These are phyloP conservation scores for Parotia lawesii DNA, from an alignment of 2,113 vertebrate genomes.

Conservation along the genomic window DNA sequence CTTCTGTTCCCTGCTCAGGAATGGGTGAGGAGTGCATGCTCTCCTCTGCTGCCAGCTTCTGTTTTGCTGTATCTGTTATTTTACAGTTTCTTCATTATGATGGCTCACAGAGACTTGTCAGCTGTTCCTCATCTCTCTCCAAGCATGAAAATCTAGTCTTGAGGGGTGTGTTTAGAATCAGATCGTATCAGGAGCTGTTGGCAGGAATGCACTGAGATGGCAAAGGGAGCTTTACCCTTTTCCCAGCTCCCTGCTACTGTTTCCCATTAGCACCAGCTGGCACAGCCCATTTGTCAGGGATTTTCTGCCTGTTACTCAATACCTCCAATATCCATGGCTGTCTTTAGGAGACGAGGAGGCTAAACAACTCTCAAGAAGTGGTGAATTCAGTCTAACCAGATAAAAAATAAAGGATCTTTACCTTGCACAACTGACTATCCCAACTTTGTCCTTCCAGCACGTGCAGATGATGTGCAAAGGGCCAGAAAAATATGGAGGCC, in stretches of 20 bases:
- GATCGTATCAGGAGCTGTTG: background rate
- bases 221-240: background rate
- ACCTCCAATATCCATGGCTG: background rate
- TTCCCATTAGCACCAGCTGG: background rate
- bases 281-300: background rate
- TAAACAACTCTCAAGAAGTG: background rate
- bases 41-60: background rate
- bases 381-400: background rate
- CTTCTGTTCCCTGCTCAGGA: background rate
- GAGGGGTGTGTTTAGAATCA: background rate
- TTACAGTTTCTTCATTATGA: background rate
- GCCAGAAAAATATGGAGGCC: background rate
- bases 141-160: constrained; percentile 26
- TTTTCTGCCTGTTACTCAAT: background rate
- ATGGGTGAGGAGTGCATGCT: background rate
- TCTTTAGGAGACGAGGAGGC: background rate
- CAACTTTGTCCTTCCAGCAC: background rate
- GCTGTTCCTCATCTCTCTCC: background rate
- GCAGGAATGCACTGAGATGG: background rate
- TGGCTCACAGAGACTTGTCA: background rate
- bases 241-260: background rate
- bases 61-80: background rate
- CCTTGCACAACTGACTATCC: background rate
- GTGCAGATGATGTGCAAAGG: background rate
- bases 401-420: background rate